Evolutionary conservation across 1,140 invertebrate species (phyloP).

Genomic region (Panulirus ornatus): DNA sequence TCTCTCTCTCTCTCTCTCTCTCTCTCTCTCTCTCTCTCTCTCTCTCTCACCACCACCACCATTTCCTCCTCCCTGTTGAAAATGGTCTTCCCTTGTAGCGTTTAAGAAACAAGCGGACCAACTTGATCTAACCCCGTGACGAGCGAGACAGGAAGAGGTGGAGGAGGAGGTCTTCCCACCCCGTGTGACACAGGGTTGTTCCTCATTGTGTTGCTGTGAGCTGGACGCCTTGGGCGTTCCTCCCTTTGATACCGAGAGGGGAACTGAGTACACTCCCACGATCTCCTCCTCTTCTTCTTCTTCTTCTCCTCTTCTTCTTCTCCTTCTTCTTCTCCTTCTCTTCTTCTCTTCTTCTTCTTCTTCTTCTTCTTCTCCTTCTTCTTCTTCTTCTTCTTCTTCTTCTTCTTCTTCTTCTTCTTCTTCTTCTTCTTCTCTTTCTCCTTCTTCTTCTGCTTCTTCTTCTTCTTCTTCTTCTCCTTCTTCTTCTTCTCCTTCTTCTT

Average conservation of each 20-base stretch:
- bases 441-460: not conserved
- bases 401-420: not conserved
- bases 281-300: not conserved
- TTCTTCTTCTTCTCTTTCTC: not conserved
- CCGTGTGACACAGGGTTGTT: not conserved
- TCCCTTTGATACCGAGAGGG: not conserved
- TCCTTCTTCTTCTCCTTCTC: not conserved
- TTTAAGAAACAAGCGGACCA: not conserved
- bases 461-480: not conserved
- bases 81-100: not conserved
- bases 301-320: conserved; percentile 7
- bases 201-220: not conserved
- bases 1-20: not conserved
- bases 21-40: not conserved
- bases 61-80: not conserved
- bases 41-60: not conserved
- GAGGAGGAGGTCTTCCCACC: not conserved
- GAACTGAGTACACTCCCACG: not conserved
- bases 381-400: not conserved
- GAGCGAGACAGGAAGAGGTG: too few species aligned
- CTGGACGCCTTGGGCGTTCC: not conserved
- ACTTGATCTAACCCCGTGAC: not conserved
- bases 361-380: not conserved
- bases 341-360: conserved; percentile 12
- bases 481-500: not conserved